Evolutionary conservation across 2,888 invertebrate species (phyloP), one percentile per base, ranked within the genome.

Genomic region (Prosapia bicincta): DNA sequence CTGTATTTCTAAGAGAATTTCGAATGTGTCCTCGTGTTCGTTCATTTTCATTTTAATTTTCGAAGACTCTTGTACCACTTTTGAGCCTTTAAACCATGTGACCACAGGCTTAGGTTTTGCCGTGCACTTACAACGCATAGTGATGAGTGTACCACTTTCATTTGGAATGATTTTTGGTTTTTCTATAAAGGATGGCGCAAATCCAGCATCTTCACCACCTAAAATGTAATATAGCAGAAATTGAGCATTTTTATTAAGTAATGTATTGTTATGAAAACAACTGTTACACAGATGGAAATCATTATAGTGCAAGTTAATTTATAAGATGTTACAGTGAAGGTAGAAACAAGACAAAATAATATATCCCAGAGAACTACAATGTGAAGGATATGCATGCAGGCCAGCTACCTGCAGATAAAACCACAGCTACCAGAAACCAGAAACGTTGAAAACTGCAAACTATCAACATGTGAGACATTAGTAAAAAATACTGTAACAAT

Each of bases 151-250:
- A 82, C 98, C 98, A 84, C 93, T 95, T 86, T 97, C 97, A 87
- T 98, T 97, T 85, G 99, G 99, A 88, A 98, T 97, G 87, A 99
- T 99, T 87, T 95, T 93, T 80, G 99, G 99, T 89, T 99, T 99
- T 88, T 98, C 98, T 84, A 97, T 92, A 87, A 99, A 99, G 78
- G 97, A 95, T 80, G 99, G 99, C 82, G 97, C 95, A 87, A 95
- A 95, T 85, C 96, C 97, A 84, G 92, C 93, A 86, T 94, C 94
- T 87, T 94, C 95, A 85, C 95, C 93, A 90, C 95, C 95, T 96
- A 78, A 68, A 78, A 54, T n/a, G 25, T 24, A 6, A n/a, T 25
- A 9, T 30, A 30, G 5, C 30, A n/a, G n/a, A 67, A 24, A 2
- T 25, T 26, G 15, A 67, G 54, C 20, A 20, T 5, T 20, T n/a